These are phyloP conservation scores for Lithophane ornitopus DNA, from an alignment of 2,888 invertebrate species.

Conservation along the genomic window DNA sequence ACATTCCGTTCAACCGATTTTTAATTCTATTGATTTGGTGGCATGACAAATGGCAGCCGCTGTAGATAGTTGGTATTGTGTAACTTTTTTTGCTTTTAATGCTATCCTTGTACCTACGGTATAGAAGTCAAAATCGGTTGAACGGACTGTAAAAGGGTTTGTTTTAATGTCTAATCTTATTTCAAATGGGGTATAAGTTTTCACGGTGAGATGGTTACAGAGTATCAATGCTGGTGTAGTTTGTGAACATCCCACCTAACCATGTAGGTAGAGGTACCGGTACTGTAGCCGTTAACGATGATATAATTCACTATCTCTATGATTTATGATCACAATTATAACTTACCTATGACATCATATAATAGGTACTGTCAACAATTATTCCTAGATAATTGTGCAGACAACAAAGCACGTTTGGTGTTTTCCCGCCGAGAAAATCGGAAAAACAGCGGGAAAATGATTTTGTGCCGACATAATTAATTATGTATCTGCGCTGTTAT, in stretches of 20 bases:
- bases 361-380: neutral
- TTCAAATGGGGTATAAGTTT: too few relatives aligned
- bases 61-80: too few relatives aligned
- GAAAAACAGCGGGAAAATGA: neutral
- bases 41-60: too few relatives aligned
- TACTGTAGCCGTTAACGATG: neutral
- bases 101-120: too few relatives aligned
- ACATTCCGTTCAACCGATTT: too few relatives aligned
- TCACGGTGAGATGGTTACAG: too few relatives aligned
- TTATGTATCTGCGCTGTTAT: neutral
- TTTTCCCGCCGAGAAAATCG: conserved; percentile 22
- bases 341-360: neutral
- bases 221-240: too few relatives aligned
- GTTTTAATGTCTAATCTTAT: too few relatives aligned
- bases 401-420: neutral
- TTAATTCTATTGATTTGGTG: too few relatives aligned
- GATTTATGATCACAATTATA: neutral
- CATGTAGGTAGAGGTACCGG: neutral
- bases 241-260: neutral
- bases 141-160: too few relatives aligned
- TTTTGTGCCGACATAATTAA: conserved; percentile 1
- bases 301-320: neutral
- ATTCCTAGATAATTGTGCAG: neutral
- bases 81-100: too few relatives aligned
- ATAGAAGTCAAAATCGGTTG: too few relatives aligned